These are phyloP conservation scores for Euproctis similis DNA, from an alignment of 2,888 invertebrate genomes.

Conservation along the genomic window DNA sequence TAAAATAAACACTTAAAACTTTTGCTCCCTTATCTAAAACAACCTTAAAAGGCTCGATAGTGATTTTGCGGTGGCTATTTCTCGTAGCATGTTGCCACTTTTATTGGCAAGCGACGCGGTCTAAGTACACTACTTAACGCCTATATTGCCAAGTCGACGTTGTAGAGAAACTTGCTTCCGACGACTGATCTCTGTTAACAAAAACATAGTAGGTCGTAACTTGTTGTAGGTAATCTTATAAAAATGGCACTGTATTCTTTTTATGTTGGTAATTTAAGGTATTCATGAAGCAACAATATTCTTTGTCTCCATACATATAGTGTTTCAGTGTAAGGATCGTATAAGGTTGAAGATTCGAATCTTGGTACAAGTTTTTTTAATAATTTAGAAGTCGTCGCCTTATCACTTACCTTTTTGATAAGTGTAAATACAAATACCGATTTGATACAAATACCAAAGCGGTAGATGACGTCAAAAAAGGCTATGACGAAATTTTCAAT, in stretches of 20 bases:
- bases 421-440: too few relatives aligned
- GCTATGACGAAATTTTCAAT: too few relatives aligned
- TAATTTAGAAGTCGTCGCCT: too few relatives aligned
- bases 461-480: too few relatives aligned
- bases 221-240: conserved; percentile 4
- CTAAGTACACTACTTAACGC: conserved; percentile 37
- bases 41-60: conserved; percentile 26
- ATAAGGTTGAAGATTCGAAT: too few relatives aligned
- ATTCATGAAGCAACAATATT: too few relatives aligned
- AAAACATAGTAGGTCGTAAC: conserved; percentile 27
- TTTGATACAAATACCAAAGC: too few relatives aligned
- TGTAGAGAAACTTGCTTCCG: conserved; percentile 32
- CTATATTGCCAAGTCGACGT: conserved; percentile 26
- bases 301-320: too few relatives aligned
- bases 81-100: conserved; percentile 27
- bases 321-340: too few relatives aligned
- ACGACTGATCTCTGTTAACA: conserved; percentile 31
- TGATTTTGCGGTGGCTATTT: conserved; percentile 24
- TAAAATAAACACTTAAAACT: conserved; percentile 18
- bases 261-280: too few relatives aligned
- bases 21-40: conserved; percentile 17
- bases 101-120: conserved; percentile 33
- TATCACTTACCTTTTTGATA: too few relatives aligned
- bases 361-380: too few relatives aligned
- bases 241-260: neutral